Conservation (phyloP, 2,113 vertebrate species). For the Ovibos moschatus region DNA sequence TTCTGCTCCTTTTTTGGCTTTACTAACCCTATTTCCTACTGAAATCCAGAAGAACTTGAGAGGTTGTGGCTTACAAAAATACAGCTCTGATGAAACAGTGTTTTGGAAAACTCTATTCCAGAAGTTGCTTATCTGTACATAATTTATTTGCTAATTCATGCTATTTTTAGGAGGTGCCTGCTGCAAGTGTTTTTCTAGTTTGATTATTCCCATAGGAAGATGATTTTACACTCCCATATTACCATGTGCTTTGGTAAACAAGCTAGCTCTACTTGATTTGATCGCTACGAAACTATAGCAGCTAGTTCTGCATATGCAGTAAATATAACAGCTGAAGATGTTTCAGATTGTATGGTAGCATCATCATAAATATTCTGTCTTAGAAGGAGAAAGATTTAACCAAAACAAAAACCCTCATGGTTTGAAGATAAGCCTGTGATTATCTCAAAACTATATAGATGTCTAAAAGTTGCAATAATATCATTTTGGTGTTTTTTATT, state of each 20-base stretch:
- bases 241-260: neutral
- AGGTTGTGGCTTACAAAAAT: neutral
- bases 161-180: neutral
- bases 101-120: neutral
- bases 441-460: neutral
- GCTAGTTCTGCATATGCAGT: neutral
- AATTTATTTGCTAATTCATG: neutral
- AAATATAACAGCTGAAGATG: neutral
- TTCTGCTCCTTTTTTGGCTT: neutral
- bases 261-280: neutral
- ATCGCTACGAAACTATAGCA: neutral
- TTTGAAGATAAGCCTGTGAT: neutral
- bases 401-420: neutral
- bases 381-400: neutral
- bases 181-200: neutral
- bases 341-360: neutral
- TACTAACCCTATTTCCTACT: neutral
- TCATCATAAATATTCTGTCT: neutral
- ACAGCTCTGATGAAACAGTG: neutral
- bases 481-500: conserved; percentile 71
- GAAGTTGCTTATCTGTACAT: neutral
- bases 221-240: neutral
- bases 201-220: neutral
- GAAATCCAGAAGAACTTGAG: neutral
- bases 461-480: neutral